Percentiles rank a stretch among this genome's conserved stretches.
Evolutionary conservation across 2,888 invertebrate species (phyloP).

Genomic region (Patella caerulea): DNA sequence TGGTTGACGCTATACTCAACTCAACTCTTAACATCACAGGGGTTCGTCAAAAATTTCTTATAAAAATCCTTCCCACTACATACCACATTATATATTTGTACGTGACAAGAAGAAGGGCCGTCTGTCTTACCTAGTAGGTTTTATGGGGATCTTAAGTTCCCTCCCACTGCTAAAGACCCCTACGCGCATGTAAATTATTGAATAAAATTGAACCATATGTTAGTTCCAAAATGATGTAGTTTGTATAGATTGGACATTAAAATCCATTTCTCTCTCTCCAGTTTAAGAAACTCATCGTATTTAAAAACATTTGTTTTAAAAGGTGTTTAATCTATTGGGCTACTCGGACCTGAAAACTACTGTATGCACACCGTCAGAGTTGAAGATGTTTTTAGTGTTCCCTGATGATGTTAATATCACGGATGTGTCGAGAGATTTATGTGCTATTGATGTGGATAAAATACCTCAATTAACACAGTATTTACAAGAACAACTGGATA

Average conservation of each 20-base stretch:
- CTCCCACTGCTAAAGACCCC: too few relatives aligned
- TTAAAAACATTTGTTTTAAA: slow-evolving; percentile 13
- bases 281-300: too few relatives aligned
- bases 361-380: slow-evolving; percentile 46
- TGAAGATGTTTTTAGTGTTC: slow-evolving; percentile 54
- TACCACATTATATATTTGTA: too few relatives aligned
- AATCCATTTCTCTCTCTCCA: too few relatives aligned
- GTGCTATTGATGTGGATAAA: slow-evolving; percentile 43
- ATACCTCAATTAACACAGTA: slow-evolving; percentile 49
- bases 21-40: slow-evolving; percentile 50
- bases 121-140: too few relatives aligned
- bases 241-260: too few relatives aligned
- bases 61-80: background rate
- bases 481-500: slow-evolving; percentile 50
- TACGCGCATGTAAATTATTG: too few relatives aligned
- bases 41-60: slow-evolving; percentile 37
- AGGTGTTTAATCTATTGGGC: slow-evolving; percentile 47
- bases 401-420: slow-evolving; percentile 40
- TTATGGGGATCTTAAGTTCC: too few relatives aligned
- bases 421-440: slow-evolving; percentile 46
- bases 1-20: slow-evolving; percentile 51
- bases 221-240: too few relatives aligned
- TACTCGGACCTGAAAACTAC: slow-evolving; percentile 47
- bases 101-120: too few relatives aligned
- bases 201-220: too few relatives aligned